Evolutionary conservation across 92 coral and sea anemone genomes (phyloP), one percentile per base, ranked within the genome.

Genomic region (Phymanthus crucifer): DNA sequence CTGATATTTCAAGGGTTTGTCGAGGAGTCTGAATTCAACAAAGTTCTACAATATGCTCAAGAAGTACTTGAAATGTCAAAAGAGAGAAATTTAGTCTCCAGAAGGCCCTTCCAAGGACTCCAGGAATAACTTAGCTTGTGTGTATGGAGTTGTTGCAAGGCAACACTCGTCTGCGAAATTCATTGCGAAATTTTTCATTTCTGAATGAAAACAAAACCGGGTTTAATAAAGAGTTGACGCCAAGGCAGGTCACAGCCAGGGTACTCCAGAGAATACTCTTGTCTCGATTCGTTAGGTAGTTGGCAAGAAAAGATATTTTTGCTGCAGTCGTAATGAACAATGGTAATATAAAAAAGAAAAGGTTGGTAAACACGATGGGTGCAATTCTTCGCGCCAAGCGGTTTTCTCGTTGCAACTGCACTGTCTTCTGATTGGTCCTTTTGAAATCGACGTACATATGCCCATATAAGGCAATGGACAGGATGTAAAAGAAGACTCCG

Each of bases 291-390:
- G 57, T 10, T 43, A 73, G n/a, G 37, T 38, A 38, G n/a, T 40
- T 14, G 9, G 21, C 23, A 21, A 72, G 21, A 19, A 32, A 32
- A 0, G 77, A 17, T 6, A n/a, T 0, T 2, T n/a, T 16, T 7
- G 46, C 6, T 3, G 24, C 58, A 0, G 21, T 0, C 31, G 33
- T 0, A 19, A 31, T 26, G 8, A 29, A 31, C 26, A 58, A 21
- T 17, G 90, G 90, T 16, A 80, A 34, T 1, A 83, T 84, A 38
- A 65, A 71, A 57, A 86, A 81, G 12, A 86, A 11, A 57, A 76
- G 35, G 75, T 86, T 86, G n/a, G 90, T 67, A 24, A 76, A 32
- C 19, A 75, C 81, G 9, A 86, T 68, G n/a, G 70, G 21, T 1
- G 68, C 75, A 61, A 86, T 80, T 11, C 73, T 72, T 48, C 58